Percentiles rank a stretch among this genome's conserved stretches.
Evolutionary conservation across 2,797 vertebrate genomes (phyloP).

Genomic region (Vultur gryphus): DNA sequence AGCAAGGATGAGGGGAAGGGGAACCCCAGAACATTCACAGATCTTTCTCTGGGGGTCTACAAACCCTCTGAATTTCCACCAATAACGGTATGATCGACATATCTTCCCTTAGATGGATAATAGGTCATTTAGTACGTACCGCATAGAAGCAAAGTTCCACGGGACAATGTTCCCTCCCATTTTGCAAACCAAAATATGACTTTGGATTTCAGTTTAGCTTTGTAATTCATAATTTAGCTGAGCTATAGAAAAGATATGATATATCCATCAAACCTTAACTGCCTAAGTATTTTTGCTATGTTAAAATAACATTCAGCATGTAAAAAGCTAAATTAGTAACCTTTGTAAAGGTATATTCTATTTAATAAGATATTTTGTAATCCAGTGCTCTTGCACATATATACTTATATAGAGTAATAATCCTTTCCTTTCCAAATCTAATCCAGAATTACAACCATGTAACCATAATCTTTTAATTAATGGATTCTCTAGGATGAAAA

Average conservation of each 20-base stretch:
- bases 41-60: background rate
- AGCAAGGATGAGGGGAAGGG: background rate
- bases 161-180: background rate
- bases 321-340: background rate
- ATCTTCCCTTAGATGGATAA: background rate
- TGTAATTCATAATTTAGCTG: background rate
- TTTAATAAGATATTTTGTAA: background rate
- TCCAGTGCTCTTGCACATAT: background rate
- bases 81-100: background rate
- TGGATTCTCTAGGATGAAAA: background rate
- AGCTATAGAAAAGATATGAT: background rate
- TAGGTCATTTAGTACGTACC: fast-evolving
- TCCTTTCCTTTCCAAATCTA: background rate
- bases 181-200: background rate
- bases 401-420: background rate
- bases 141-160: background rate
- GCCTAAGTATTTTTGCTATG: background rate
- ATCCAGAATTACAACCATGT: background rate
- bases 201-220: background rate
- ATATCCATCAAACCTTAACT: background rate
- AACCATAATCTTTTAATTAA: background rate
- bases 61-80: background rate
- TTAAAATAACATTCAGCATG: background rate
- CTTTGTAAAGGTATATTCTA: background rate
- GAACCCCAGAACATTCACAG: background rate